A percentile compares a stretch with the other conserved stretches of the same genome.
phyloP scores from a whole-genome alignment of 2,888 invertebrate species.

The Scaptomyza polygonia region DNA sequence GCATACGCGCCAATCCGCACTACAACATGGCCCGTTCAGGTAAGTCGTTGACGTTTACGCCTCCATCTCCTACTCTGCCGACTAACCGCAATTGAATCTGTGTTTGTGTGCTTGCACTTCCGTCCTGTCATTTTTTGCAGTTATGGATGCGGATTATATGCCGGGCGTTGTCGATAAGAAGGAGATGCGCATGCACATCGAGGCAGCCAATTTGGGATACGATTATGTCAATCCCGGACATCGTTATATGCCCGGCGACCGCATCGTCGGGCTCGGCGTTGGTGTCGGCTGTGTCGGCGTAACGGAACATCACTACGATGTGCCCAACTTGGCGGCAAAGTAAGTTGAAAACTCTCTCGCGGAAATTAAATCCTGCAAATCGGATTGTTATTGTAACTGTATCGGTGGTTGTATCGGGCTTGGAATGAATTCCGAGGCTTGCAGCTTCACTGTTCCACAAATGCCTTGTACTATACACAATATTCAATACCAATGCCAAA shows the following conservation, averaged over 20 bases:
- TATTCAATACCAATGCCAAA: neutral
- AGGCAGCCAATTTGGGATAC: conserved; percentile 89
- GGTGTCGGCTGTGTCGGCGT: conserved; percentile 85
- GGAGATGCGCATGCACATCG: conserved; percentile 86
- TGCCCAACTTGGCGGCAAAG: conserved; percentile 92
- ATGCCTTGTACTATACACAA: neutral
- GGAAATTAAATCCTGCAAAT: conserved; percentile 28
- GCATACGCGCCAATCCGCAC: conserved; percentile 81
- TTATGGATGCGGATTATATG: conserved; percentile 95
- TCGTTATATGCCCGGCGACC: conserved; percentile 78
- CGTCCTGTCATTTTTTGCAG: conserved; percentile 84
- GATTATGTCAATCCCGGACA: conserved; percentile 89
- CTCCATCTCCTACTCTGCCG: neutral
- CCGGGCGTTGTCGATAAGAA: conserved; percentile 93
- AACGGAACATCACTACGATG: conserved; percentile 93
- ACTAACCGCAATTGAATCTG: conserved; percentile 57
- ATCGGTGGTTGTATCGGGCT: conserved; percentile 12
- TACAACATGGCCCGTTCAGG: conserved; percentile 84
- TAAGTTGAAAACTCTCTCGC: conserved; percentile 68
- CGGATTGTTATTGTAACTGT: conserved; percentile 22
- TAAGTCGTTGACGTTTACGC: conserved; percentile 54
- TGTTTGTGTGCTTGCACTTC: conserved; percentile 27
- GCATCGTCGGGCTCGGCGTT: conserved; percentile 80
- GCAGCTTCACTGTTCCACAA: conserved; percentile 1
- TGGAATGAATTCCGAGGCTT: conserved; percentile 1